phyloP scores from a whole-genome alignment of 1,140 invertebrate species.

The Portunus trituberculatus region DNA sequence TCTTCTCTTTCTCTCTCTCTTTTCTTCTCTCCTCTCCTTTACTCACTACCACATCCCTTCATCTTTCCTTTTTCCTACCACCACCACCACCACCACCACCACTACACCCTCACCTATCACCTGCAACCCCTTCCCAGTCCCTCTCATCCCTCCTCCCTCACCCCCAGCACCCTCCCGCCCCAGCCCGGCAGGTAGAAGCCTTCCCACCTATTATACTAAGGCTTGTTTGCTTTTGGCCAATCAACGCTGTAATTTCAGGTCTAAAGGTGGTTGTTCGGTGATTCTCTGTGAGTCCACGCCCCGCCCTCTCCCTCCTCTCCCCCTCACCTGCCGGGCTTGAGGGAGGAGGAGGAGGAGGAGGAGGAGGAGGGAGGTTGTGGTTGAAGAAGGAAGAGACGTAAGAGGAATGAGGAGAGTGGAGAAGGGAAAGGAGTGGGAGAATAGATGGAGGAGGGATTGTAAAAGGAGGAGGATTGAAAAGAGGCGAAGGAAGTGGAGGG shows the following conservation, averaged over 20 bases:
- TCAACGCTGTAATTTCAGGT: slow-evolving; percentile 42
- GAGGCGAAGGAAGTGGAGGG: not conserved
- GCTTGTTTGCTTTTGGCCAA: slow-evolving; percentile 54
- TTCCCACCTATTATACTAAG: not conserved
- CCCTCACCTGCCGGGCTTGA: not conserved
- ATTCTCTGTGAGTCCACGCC: slow-evolving; percentile 14
- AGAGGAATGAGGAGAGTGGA: not conserved
- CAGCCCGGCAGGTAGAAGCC: not conserved
- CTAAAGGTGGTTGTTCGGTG: slow-evolving; percentile 33
- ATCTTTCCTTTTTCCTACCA: not conserved
- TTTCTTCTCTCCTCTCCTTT: not conserved
- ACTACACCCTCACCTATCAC: not conserved
- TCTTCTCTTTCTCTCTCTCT: not conserved
- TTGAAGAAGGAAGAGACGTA: not conserved
- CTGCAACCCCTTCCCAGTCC: not conserved
- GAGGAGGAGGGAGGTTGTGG: not conserved
- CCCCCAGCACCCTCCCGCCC: not conserved
- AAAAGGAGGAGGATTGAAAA: not conserved
- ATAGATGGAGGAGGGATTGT: not conserved
- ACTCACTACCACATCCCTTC: not conserved
- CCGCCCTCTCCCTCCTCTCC: not conserved
- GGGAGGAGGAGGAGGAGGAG: not conserved
- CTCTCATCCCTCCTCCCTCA: not conserved
- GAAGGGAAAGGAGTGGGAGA: not conserved
- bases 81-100: not conserved